phyloP scores from a whole-genome alignment of 2,797 vertebrate species.

The Enoplosus armatus region DNA sequence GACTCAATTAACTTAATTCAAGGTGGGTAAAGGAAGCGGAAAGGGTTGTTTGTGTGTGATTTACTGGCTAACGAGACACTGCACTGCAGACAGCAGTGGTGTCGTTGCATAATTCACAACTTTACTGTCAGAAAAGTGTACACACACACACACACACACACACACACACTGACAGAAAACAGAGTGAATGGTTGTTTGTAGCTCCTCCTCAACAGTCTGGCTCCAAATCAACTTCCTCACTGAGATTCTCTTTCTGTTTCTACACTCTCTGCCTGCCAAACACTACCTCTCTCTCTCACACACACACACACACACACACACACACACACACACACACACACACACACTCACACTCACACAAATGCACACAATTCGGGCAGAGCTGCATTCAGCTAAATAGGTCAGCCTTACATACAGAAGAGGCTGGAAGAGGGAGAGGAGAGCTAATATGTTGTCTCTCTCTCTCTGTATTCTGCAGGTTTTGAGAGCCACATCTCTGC shows the following conservation, averaged over 20 bases:
- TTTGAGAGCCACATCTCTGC: too few species aligned
- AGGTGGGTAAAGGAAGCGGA: background rate
- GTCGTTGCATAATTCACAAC: constrained; percentile 36
- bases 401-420: constrained; percentile 48
- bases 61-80: background rate
- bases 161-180: background rate
- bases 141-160: background rate
- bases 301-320: constrained; percentile 40
- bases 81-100: constrained; percentile 18
- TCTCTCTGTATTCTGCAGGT: background rate
- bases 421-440: background rate
- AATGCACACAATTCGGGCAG: constrained; percentile 39
- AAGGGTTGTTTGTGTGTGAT: background rate
- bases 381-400: constrained; percentile 56
- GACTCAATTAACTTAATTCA: background rate
- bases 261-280: constrained; percentile 58
- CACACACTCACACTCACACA: constrained; percentile 26
- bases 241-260: constrained; percentile 31
- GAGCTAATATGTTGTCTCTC: background rate
- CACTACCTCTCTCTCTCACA: constrained; percentile 22
- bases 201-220: constrained; percentile 28
- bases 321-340: constrained; percentile 36
- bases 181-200: constrained; percentile 43
- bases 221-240: constrained; percentile 39
- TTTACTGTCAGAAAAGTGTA: background rate